Percentiles rank a stretch among this genome's conserved stretches.
Evolutionary conservation across 1,140 invertebrate genomes (phyloP).

Genomic region (Doryteuthis pealeii): DNA sequence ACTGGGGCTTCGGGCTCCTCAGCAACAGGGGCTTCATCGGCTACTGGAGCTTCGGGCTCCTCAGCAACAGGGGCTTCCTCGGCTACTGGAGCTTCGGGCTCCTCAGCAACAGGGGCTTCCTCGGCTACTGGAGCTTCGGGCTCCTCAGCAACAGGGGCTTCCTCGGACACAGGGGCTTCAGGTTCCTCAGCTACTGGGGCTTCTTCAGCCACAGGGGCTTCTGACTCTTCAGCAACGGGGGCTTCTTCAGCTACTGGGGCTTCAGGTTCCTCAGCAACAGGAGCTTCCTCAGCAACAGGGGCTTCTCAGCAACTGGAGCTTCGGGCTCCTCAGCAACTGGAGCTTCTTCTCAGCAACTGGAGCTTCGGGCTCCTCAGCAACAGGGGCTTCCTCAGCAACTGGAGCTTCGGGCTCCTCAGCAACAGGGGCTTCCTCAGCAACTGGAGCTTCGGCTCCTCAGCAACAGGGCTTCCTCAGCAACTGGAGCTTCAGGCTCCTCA

Average conservation of each 20-base stretch:
- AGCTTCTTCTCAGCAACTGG: neutral
- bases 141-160: neutral
- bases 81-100: neutral
- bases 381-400: neutral
- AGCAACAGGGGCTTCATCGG: neutral
- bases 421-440: neutral
- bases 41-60: neutral
- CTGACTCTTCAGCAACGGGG: neutral
- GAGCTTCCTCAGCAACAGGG: neutral
- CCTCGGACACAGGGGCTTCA: neutral
- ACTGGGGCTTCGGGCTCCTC: neutral
- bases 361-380: neutral
- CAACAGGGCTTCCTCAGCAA: neutral
- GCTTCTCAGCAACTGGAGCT: too few species aligned
- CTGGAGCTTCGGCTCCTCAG: neutral
- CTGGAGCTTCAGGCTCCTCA: neutral
- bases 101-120: too few species aligned
- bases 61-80: neutral
- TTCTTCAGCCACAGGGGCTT: neutral
- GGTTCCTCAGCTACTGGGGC: too few species aligned
- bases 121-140: neutral
- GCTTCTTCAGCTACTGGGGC: neutral
- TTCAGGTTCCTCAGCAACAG: neutral
- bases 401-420: too few species aligned
- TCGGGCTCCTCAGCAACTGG: neutral